Evolutionary conservation across 2,113 vertebrate genomes (phyloP), one percentile per base, ranked within the genome.

Genomic region (Abramis brama): DNA sequence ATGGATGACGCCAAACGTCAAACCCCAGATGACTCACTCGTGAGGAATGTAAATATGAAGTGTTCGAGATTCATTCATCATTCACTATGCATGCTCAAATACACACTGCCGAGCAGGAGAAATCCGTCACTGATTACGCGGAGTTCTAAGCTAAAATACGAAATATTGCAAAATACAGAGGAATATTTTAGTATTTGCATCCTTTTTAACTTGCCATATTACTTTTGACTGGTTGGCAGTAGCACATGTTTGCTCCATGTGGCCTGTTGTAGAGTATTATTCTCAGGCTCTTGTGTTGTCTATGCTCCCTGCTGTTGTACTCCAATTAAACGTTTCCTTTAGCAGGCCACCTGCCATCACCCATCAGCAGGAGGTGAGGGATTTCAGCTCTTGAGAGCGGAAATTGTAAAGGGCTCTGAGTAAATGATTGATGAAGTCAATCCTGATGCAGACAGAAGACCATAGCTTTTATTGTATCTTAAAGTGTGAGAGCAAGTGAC

Each of bases 401-500:
- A 91, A 89, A 86, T 89, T 50, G 86, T 92, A 91, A 94, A 91
- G 89, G 82, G 79, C 86, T 88, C 25, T n/a, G 86, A 75, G 90
- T 95, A 87, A 91, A 95, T 94, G 93, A 94, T 94, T 93, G 85
- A 95, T 92, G 76, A 36, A 73, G 79, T 89, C 70, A 89, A 81
- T 93, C 90, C 88, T 59, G 79, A 75, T 82, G 81, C 86, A 89
- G 83, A 89, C 62, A 50, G 71, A 87, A 87, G 86, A 89, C 84
- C 82, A 87, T 90, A 89, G 86, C 76, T 62, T 66, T 27, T 66
- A 82, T 73, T 79, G 78, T 85, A n/a, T 79, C 23, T 86, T 52
- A 83, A 64, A 45, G 30, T 27, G 64, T 23, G 25, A 75, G 78
- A 70, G 70, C 1, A 74, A 17, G 39, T 62, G 25, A 47, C 15